Evolutionary conservation across 2,888 invertebrate species (phyloP), one percentile per base, ranked within the genome.

Genomic region (Drosophila neotestacea): DNA sequence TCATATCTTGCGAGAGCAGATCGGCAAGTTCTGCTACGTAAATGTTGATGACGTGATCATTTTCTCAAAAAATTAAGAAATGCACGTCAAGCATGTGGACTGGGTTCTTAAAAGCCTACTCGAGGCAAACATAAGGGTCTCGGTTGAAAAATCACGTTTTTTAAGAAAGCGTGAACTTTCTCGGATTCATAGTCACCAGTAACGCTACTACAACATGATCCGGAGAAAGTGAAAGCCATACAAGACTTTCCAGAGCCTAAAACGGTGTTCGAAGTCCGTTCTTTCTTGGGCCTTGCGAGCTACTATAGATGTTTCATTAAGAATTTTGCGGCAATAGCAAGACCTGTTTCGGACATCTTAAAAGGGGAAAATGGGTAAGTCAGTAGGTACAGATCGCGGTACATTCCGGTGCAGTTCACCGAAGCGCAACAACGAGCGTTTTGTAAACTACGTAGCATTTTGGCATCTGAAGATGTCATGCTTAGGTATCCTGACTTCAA

Each of bases 401-500:
- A 16, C 1, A 16, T 16, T 16, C 16, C 16, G 16, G 16, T 16
- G 16, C 16, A 16, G 16, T 16, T 16, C 16, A 16, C 16, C 16
- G 28, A 52, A 28, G 13, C n/a, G n/a, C 51, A 52, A 22, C 39
- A 52, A 39, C n/a, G 13, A 2, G 52, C 28, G 13, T 28, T 28
- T 16, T 4, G 16, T 1, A 48, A 34, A 9, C 13, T 48, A 10
- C 38, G 58, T 7, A 44, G 39, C 16, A 38, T 64, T n/a, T 36
- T 64, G 22, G 22, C 60, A 36, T 60, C 60, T 3, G 42, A 60
- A 10, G 42, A 48, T 32, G 48, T 39, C 2, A 61, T 52, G 32
- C 42, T 61, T 6, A 44, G n/a, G 10, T 48, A 62, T 10, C 39
- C 62, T 1, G 62, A 63, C 6, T 48, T 16, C 7, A 52, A 52